Conservation (phyloP, 2,113 vertebrate species). For the Sturnus vulgaris region DNA sequence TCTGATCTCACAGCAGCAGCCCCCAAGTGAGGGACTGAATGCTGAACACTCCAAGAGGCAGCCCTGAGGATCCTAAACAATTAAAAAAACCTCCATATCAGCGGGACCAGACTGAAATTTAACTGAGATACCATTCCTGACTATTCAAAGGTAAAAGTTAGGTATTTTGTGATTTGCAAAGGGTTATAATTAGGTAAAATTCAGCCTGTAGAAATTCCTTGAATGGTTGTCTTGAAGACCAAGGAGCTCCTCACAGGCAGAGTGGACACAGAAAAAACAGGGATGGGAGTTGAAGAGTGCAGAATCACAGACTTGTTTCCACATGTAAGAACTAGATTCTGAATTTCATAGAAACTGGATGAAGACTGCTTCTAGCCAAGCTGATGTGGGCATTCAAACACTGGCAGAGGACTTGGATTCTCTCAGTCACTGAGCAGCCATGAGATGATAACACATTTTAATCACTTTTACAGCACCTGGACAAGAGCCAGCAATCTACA, state of each 20-base stretch:
- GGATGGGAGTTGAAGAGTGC: background rate
- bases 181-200: background rate
- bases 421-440: background rate
- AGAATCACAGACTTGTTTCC: background rate
- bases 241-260: background rate
- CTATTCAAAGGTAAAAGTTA: background rate
- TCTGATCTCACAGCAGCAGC: background rate
- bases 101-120: background rate
- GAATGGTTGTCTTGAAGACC: background rate
- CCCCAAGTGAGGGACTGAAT: background rate
- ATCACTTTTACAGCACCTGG: constrained; percentile 5
- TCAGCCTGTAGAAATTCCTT: background rate
- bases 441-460: background rate
- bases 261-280: background rate
- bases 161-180: background rate
- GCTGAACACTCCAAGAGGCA: background rate
- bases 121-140: background rate
- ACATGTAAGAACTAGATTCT: background rate
- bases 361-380: background rate
- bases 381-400: background rate
- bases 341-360: background rate
- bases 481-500: background rate
- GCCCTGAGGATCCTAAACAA: background rate
- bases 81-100: background rate
- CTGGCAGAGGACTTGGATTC: background rate